Conservation (phyloP, 2,113 vertebrate species). For the Laticauda colubrina region DNA sequence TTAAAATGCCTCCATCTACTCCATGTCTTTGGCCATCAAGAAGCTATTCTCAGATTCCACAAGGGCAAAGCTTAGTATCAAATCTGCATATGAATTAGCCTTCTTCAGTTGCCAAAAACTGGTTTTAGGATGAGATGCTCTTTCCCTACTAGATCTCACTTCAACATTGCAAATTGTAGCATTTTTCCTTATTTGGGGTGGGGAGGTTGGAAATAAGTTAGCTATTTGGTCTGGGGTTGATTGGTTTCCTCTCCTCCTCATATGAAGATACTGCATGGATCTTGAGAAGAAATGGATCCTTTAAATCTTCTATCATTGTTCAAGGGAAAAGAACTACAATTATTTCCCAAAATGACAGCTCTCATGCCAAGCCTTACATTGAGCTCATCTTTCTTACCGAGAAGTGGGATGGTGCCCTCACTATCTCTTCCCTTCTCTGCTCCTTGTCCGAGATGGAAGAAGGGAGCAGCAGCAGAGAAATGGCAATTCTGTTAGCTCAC, state of each 20-base stretch:
- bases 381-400: not conserved
- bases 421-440: conserved; percentile 1
- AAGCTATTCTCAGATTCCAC: not conserved
- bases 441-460: not conserved
- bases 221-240: not conserved
- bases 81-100: not conserved
- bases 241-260: not conserved
- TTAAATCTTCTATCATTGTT: not conserved
- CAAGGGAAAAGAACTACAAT: not conserved
- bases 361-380: not conserved
- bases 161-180: not conserved
- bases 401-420: not conserved
- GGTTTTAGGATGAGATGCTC: not conserved
- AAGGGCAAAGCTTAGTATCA: not conserved
- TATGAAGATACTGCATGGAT: not conserved
- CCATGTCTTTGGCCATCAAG: not conserved
- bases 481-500: not conserved
- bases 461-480: not conserved
- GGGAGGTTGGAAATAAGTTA: not conserved
- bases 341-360: not conserved
- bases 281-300: not conserved
- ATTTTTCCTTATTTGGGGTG: not conserved
- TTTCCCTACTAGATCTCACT: not conserved
- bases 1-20: not conserved
- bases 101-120: not conserved